These are phyloP conservation scores for Puma concolor DNA, from an alignment of 2,113 vertebrate species.

Conservation along the genomic window DNA sequence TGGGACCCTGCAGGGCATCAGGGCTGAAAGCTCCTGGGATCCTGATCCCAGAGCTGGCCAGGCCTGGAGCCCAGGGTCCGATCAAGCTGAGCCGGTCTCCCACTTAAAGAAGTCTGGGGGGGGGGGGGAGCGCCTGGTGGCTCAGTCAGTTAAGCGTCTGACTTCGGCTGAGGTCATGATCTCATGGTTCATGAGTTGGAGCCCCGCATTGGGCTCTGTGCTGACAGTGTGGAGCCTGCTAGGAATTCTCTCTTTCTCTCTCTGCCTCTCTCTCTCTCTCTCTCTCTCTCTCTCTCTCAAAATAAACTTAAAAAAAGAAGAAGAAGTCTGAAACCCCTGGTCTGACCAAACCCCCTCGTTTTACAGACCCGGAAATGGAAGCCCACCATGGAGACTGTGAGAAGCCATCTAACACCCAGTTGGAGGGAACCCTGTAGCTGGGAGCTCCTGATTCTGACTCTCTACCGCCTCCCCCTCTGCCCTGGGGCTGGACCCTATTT, in stretches of 20 bases:
- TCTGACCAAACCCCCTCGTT: background rate
- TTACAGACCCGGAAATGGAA: background rate
- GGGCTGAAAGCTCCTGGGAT: accelerated
- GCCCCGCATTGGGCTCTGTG: too few relatives aligned
- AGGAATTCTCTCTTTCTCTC: too few relatives aligned
- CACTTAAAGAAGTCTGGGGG: background rate
- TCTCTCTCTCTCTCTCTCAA: too few relatives aligned
- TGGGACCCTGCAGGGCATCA: too few relatives aligned
- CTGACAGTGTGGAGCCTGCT: too few relatives aligned
- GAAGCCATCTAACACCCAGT: accelerated
- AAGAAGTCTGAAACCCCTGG: background rate
- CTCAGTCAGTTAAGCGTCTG: too few relatives aligned
- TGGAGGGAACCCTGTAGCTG: accelerated
- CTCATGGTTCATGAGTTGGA: too few relatives aligned
- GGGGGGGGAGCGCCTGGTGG: too few relatives aligned
- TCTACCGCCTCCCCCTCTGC: background rate
- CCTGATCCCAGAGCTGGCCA: background rate
- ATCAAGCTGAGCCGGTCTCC: background rate
- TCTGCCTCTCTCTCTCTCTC: too few relatives aligned
- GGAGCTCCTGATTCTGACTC: background rate
- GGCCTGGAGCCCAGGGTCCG: background rate
- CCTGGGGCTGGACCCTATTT: background rate
- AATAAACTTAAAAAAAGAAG: background rate
- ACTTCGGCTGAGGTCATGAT: too few relatives aligned
- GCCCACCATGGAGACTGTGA: background rate